Evolutionary conservation across 64 coral and sea anemone genomes (phyloP).

Genomic region (Montipora cactus): DNA sequence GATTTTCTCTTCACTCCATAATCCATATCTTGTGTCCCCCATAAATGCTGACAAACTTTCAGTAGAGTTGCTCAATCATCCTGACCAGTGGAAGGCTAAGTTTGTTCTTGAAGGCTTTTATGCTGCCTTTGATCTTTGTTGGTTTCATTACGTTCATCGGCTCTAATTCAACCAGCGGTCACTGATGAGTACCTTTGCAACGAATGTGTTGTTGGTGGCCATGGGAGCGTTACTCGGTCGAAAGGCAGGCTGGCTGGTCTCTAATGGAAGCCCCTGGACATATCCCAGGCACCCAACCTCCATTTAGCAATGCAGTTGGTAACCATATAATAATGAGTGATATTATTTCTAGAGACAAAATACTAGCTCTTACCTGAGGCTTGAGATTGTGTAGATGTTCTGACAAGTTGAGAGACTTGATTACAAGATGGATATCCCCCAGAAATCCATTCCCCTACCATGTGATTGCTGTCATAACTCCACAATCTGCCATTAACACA

Average conservation of each 20-base stretch:
- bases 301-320: no score
- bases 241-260: no score
- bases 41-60: neutral
- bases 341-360: neutral
- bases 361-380: neutral
- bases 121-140: no score
- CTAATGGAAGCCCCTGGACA: no score
- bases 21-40: neutral
- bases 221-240: no score
- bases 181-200: no score
- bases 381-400: neutral
- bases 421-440: slow-evolving; percentile 72
- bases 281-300: no score
- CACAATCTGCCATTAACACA: slow-evolving; percentile 68
- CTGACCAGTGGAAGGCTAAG: neutral
- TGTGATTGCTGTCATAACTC: slow-evolving; percentile 70
- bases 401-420: slow-evolving; percentile 59
- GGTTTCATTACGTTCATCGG: no score
- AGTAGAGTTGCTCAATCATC: neutral
- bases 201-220: no score
- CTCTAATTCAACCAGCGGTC: no score
- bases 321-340: no score
- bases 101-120: no score
- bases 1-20: neutral
- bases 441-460: slow-evolving; percentile 74